Evolutionary conservation across 2,113 vertebrate species (phyloP), one percentile per base, ranked within the genome.

Genomic region (Anser cygnoides): DNA sequence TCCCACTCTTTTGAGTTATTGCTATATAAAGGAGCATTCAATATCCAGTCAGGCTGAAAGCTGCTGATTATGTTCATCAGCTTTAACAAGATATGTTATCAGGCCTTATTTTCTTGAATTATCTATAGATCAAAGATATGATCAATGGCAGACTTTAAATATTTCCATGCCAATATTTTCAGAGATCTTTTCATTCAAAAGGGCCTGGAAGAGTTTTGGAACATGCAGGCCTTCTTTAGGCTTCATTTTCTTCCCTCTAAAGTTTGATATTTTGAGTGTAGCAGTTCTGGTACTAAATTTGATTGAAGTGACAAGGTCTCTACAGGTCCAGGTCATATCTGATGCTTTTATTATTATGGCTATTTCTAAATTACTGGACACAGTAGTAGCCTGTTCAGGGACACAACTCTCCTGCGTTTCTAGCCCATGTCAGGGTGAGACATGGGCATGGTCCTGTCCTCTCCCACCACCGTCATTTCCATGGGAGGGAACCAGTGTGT

Each of bases 1-100:
- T 41, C 70, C 52, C 65, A 16, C 44, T 75, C 49, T 75, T 90
- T 68, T 92, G 89, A 97, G 23, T 93, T 93, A 91, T 95, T 65
- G 52, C 65, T 65, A 9, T 77, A 68, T 89, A 78, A 93, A 89
- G 66, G 57, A 84, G 33, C 62, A 87, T 78, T 94, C 86, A 93
- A 75, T 95, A 92, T 89, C 73, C 90, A 84, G 75, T 81, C 72
- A 93, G 79, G 85, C 63, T 92, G 92, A 96, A 95, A 96, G 79
- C 28, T 73, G 50, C 72, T 95, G 86, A 80, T 90, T 84, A 50
- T 43, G 84, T 95, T 89, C 57, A 90, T 89, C 92, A 92, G 57
- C 37, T 94, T 84, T 92, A 92, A 71, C 93, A 97, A 90, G 80
- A 57, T 81, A 46, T 7, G 31, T 63, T 86, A 75, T 94, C 89